Evolutionary conservation across 1,140 invertebrate genomes (phyloP).

Genomic region (Melanaphis sacchari): DNA sequence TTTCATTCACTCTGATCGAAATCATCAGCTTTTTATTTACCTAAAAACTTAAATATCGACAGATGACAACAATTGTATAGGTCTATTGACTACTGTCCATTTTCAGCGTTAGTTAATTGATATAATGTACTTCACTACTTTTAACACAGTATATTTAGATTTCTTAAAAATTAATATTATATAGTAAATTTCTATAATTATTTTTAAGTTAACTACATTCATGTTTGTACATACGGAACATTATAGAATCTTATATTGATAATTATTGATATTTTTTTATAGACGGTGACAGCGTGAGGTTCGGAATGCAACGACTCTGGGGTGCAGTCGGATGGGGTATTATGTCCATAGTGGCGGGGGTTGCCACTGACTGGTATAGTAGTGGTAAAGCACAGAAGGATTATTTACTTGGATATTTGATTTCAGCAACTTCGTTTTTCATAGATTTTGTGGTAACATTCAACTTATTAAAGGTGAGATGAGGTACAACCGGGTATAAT

Average conservation of each 20-base stretch:
- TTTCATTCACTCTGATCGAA: background rate
- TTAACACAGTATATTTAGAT: no score
- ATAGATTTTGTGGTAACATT: background rate
- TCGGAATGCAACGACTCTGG: slow-evolving; percentile 80
- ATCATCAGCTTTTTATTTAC: background rate
- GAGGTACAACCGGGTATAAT: background rate
- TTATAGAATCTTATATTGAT: background rate
- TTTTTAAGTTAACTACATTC: background rate
- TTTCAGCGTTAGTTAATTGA: no score
- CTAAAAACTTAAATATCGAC: no score
- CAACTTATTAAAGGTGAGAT: background rate
- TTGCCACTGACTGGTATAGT: slow-evolving; percentile 70
- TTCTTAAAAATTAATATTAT: background rate
- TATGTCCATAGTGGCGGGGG: slow-evolving; percentile 73
- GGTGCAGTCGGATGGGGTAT: slow-evolving; percentile 78
- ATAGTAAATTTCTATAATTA: background rate
- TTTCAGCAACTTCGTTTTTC: background rate
- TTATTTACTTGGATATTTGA: slow-evolving; percentile 69
- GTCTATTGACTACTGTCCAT: no score
- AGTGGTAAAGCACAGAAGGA: slow-evolving; percentile 67
- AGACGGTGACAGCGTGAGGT: slow-evolving; percentile 70
- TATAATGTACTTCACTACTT: no score
- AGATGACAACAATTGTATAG: no score
- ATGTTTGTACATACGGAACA: background rate
- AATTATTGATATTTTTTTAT: background rate